Conservation (phyloP, 2,797 vertebrate species). For the Gallinago stenura region DNA sequence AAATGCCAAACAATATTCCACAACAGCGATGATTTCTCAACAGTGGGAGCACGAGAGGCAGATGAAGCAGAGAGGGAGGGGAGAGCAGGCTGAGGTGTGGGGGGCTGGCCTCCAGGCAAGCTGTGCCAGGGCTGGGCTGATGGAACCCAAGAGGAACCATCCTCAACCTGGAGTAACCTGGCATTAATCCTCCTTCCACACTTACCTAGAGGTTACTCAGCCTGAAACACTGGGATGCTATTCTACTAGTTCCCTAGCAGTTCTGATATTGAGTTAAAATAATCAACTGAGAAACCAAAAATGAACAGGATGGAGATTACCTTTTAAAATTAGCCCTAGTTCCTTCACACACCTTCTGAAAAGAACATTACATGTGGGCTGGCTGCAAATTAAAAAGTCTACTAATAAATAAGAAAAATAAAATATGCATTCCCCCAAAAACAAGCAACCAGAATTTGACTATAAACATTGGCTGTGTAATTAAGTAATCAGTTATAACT, state of each 20-base stretch:
- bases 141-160: background rate
- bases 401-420: background rate
- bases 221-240: background rate
- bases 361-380: background rate
- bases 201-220: background rate
- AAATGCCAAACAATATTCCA: background rate
- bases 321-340: background rate
- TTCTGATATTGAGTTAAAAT: background rate
- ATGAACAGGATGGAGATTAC: background rate
- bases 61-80: background rate
- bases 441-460: background rate
- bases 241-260: background rate
- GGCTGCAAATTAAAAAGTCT: background rate
- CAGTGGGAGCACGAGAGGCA: background rate
- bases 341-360: background rate
- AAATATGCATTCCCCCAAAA: fast-evolving
- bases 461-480: background rate
- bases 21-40: background rate
- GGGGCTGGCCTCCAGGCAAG: background rate
- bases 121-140: background rate
- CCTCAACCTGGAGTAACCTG: fast-evolving
- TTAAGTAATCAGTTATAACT: background rate
- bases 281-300: background rate
- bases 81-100: background rate
- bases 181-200: background rate